Conservation (phyloP, 2,797 vertebrate species). For the Sebastes hubbsi region DNA sequence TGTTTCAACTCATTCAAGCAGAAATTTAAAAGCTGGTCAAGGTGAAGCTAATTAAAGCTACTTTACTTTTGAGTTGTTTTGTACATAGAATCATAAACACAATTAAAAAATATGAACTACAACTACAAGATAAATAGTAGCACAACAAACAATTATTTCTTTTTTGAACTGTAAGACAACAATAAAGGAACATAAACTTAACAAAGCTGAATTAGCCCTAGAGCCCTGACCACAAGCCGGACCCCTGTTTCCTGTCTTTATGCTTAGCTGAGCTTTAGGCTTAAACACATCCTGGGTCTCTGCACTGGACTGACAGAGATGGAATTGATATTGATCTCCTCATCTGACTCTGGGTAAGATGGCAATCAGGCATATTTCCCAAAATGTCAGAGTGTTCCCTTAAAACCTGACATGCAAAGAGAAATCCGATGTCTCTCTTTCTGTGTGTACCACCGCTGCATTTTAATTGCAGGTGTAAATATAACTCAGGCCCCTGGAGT, state of each 20-base stretch:
- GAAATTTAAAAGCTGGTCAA: neutral
- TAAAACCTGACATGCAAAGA: neutral
- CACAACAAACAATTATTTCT: too few species aligned
- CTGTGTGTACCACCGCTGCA: neutral
- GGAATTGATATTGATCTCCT: neutral
- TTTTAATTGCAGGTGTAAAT: neutral
- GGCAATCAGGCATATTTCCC: neutral
- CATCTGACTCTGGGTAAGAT: neutral
- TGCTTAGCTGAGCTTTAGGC: neutral
- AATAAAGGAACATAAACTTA: too few species aligned
- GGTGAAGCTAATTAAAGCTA: neutral
- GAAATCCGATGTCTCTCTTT: neutral
- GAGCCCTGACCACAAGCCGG: too few species aligned
- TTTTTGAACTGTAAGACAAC: too few species aligned
- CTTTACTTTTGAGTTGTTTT: neutral
- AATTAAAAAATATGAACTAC: neutral
- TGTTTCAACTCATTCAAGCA: neutral
- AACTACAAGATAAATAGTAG: neutral
- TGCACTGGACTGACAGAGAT: neutral
- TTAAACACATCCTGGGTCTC: neutral
- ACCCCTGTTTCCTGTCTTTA: neutral
- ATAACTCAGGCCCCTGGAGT: neutral
- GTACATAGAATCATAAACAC: neutral
- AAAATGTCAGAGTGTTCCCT: neutral
- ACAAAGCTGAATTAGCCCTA: too few species aligned